Evolutionary conservation across 2,113 vertebrate genomes (phyloP).

Genomic region (Onychostoma macrolepis): DNA sequence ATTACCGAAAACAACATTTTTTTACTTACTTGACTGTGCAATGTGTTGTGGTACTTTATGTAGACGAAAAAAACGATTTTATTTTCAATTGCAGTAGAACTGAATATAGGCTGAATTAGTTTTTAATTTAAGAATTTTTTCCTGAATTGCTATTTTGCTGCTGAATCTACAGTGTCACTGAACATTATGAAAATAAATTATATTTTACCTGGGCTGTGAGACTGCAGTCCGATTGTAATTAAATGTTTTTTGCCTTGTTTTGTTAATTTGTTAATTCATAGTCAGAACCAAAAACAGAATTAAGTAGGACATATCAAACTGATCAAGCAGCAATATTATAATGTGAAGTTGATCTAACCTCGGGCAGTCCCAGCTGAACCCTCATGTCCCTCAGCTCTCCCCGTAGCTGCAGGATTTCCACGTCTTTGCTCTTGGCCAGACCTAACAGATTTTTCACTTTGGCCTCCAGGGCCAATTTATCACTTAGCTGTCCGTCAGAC

Average conservation of each 20-base stretch:
- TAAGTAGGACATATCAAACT: not conserved
- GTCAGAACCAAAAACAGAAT: not conserved
- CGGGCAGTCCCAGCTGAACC: conserved; percentile 80
- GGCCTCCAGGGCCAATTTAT: conserved; percentile 83
- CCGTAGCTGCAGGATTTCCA: conserved; percentile 85
- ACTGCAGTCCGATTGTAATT: not conserved
- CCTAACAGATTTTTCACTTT: conserved; percentile 85
- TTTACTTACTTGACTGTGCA: not conserved
- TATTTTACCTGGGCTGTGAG: not conserved
- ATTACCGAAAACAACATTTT: not conserved
- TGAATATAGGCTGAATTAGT: not conserved
- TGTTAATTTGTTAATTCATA: not conserved
- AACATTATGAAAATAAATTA: conserved; percentile 3
- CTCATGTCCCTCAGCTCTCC: conserved; percentile 84
- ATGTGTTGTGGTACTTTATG: not conserved
- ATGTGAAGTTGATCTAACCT: conserved; percentile 53
- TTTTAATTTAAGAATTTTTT: not conserved
- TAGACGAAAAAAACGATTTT: not conserved
- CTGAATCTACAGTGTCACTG: not conserved
- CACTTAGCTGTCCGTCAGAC: conserved; percentile 85
- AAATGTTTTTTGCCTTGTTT: not conserved
- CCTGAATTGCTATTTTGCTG: not conserved
- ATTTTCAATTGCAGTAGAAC: not conserved
- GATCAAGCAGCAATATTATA: not conserved
- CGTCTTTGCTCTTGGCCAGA: conserved; percentile 84